Base-by-base conservation (phyloP, 2,113 vertebrate species). In the Hippocampus barbouri region DNA sequence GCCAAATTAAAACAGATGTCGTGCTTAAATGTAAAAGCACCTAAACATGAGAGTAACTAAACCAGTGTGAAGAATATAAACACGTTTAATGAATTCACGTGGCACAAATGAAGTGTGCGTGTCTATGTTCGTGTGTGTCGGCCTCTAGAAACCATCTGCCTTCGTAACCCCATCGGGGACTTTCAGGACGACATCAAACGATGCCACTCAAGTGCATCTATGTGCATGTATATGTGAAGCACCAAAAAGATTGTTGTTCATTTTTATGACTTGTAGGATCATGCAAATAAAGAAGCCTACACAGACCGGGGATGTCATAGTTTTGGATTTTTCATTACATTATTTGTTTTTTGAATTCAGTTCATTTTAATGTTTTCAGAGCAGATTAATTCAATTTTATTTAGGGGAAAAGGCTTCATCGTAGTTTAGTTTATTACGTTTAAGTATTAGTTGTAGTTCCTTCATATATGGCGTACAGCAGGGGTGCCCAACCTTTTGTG, bases 91-190 rank as follows among this genome's bases (percentile, higher is more conserved):
- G 64, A 66, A 66, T 66, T 66, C 64, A 45, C 43, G 47, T 6
- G 21, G 12, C 27, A 43, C 62, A 65, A 64, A 43, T 66, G 41
- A 23, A 14, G 59, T 16, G 53, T n/a, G 53, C 18, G 7, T 38
- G 16, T 9, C 3, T 7, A 15, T 34, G 59, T 27, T 11, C 2
- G 59, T 30, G 59, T 34, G 23, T 47, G 64, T 47, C 2, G 14
- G 43, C 43, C 69, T 82, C 68, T 56, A 63, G 68, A 88, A 84
- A 84, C 62, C 78, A 85, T 82, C 84, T 87, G 83, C 75, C 79
- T 84, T 67, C 72, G 66, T 68, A 74, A 71, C 80, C 57, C 49
- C 80, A 79, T 77, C 76, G 72, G 81, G 82, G 75, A 83, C 71
- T 75, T 40, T 38, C 49, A 74, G 78, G 81, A 76, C 49, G 66